These are phyloP conservation scores for Parotocinclus haroldoi DNA, from an alignment of 2,797 vertebrate genomes.

Conservation along the genomic window DNA sequence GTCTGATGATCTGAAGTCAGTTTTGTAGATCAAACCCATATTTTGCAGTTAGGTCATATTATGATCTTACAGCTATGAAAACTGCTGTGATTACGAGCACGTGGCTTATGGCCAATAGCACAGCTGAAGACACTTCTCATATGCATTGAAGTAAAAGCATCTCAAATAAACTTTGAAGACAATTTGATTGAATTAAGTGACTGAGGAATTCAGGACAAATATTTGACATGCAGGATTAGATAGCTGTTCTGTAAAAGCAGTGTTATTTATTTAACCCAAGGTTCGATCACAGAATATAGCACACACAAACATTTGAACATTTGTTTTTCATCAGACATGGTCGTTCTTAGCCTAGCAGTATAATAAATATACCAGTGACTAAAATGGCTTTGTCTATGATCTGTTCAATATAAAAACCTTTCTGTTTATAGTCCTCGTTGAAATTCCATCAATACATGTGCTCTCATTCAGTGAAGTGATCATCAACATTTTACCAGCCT, in stretches of 20 bases:
- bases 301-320: conserved; percentile 6
- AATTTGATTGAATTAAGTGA: conserved; percentile 34
- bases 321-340: conserved; percentile 7
- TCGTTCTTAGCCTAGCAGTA: neutral
- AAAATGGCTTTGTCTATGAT: neutral
- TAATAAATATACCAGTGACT: neutral
- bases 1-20: no score
- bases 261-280: no score
- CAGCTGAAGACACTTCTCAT: neutral
- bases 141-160: conserved; percentile 15
- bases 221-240: conserved; percentile 13
- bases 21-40: conserved; percentile 10
- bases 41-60: conserved; percentile 9
- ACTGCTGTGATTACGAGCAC: no score
- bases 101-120: neutral
- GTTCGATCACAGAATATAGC: neutral
- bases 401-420: neutral
- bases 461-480: conserved; percentile 60
- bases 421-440: conserved; percentile 37
- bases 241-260: neutral
- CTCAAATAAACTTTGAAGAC: conserved; percentile 38
- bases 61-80: no score
- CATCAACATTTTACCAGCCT: conserved; percentile 37
- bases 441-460: conserved; percentile 56
- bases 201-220: conserved; percentile 21